Evolutionary conservation across 2,888 invertebrate species (phyloP).

Genomic region (Silvanus unidentatus): DNA sequence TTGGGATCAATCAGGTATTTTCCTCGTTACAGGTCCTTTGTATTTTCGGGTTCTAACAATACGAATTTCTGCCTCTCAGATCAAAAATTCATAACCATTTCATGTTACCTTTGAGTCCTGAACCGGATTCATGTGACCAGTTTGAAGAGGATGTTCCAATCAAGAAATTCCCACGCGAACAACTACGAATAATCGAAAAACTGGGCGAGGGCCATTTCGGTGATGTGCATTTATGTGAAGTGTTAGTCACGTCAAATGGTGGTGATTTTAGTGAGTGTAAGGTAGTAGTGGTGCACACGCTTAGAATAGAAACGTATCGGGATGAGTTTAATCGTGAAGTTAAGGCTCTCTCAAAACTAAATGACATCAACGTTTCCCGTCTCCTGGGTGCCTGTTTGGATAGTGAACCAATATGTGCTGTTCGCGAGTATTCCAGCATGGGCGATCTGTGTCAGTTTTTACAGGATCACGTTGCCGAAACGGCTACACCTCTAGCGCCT

Average conservation of each 20-base stretch:
- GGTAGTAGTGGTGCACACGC: conserved; percentile 68
- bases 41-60: too few relatives aligned
- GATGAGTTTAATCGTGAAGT: conserved; percentile 66
- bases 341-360: conserved; percentile 61
- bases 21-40: too few relatives aligned
- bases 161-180: conserved; percentile 64
- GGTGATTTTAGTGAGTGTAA: conserved; percentile 40
- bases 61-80: conserved; percentile 19
- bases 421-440: conserved; percentile 69
- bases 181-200: conserved; percentile 68
- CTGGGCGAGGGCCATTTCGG: conserved; percentile 73
- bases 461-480: conserved; percentile 72
- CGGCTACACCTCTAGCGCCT: conserved; percentile 56
- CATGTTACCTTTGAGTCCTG: conserved; percentile 35
- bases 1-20: conserved; percentile 14
- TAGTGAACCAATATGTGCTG: conserved; percentile 68
- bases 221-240: conserved; percentile 64
- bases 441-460: conserved; percentile 83
- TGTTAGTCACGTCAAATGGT: conserved; percentile 39
- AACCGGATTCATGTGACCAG: conserved; percentile 48
- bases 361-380: conserved; percentile 66
- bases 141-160: conserved; percentile 49
- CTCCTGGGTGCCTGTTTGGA: conserved; percentile 68
- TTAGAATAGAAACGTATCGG: conserved; percentile 57
- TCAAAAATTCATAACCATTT: conserved; percentile 41